Evolutionary conservation across 2,888 invertebrate genomes (phyloP).

Genomic region (Pollenia amentaria): DNA sequence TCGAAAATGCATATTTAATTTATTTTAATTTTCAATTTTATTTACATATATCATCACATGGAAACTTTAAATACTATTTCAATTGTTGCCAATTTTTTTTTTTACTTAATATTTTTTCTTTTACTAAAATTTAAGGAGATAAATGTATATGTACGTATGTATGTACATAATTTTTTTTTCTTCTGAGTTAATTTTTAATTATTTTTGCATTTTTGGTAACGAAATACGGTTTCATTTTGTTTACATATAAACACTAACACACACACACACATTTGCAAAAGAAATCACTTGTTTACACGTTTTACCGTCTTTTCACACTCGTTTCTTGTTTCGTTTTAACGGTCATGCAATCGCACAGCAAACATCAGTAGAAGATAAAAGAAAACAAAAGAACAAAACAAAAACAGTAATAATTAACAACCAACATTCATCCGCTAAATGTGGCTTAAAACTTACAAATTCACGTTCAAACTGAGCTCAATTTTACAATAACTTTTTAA

Average conservation of each 20-base stretch:
- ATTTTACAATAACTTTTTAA: conserved; percentile 18
- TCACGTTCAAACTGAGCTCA: conserved; percentile 73
- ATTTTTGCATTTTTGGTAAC: conserved; percentile 26
- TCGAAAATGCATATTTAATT: too few species aligned
- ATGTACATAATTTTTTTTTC: not conserved
- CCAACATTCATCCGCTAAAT: conserved; percentile 69
- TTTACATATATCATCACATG: too few species aligned
- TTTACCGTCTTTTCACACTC: conserved; percentile 35
- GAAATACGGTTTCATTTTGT: conserved; percentile 13
- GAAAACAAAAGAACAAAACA: conserved; percentile 9
- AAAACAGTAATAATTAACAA: conserved; percentile 16
- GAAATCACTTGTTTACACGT: conserved; percentile 17
- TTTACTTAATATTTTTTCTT: not conserved
- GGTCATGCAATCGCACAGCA: conserved; percentile 42
- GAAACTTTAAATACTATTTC: too few species aligned
- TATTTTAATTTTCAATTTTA: too few species aligned
- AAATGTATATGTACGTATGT: not conserved
- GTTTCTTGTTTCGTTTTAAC: conserved; percentile 59
- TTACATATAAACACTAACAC: conserved; percentile 23
- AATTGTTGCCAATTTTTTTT: not conserved
- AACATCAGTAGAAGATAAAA: conserved; percentile 5
- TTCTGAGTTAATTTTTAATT: conserved; percentile 17
- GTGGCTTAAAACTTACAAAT: conserved; percentile 73
- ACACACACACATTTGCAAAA: conserved; percentile 14
- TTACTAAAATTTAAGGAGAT: not conserved